Evolutionary conservation across 2,113 vertebrate genomes (phyloP).

Genomic region (Amblyopsis rosae): DNA sequence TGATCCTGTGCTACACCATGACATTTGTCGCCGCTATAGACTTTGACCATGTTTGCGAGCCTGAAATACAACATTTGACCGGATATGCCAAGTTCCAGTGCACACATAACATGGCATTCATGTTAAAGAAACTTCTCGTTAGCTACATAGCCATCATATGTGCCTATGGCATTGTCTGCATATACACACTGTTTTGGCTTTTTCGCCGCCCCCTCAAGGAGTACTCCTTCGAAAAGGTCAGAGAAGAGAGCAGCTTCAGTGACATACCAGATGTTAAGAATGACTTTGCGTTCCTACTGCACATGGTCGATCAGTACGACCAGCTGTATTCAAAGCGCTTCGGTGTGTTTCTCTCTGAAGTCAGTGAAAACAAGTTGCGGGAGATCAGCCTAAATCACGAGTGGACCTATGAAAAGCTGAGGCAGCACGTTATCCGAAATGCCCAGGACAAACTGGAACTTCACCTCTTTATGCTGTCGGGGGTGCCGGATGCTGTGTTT

Average conservation of each 20-base stretch:
- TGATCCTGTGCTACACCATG: conserved; percentile 94
- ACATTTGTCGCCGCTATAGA: conserved; percentile 94
- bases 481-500: conserved; percentile 93
- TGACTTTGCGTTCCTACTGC: conserved; percentile 96
- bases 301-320: conserved; percentile 98
- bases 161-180: conserved; percentile 92
- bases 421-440: conserved; percentile 92
- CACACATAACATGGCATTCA: conserved; percentile 98
- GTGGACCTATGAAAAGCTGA: conserved; percentile 95
- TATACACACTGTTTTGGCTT: conserved; percentile 96
- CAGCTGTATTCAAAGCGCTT: conserved; percentile 97
- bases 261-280: conserved; percentile 99
- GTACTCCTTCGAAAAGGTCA: conserved; percentile 96
- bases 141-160: conserved; percentile 97
- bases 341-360: conserved; percentile 95
- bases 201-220: conserved; percentile 95
- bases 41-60: conserved; percentile 89
- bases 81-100: conserved; percentile 91
- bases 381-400: conserved; percentile 96
- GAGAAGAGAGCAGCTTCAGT: conserved; percentile 97
- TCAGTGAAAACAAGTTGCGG: conserved; percentile 95
- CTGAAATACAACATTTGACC: conserved; percentile 91
- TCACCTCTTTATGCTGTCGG: conserved; percentile 95
- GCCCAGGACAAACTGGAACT: conserved; percentile 92
- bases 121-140: conserved; percentile 94